A percentile compares a stretch with the other conserved stretches of the same genome.
phyloP scores from a whole-genome alignment of 2,888 invertebrate species.

The Notocelia uddmanniana region DNA sequence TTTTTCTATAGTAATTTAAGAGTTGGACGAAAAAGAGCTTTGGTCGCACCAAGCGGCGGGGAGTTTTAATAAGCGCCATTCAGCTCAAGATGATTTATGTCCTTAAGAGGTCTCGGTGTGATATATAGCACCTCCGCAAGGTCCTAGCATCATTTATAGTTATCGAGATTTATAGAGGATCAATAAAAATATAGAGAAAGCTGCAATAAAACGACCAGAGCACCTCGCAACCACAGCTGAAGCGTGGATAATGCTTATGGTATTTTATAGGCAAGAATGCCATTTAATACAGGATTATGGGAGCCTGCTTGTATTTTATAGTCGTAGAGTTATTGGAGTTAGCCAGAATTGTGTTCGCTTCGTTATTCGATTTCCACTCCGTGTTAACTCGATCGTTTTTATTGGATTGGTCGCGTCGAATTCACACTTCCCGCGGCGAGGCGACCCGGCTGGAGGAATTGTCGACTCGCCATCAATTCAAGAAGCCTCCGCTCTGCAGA shows the following conservation, averaged over 20 bases:
- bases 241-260: slow-evolving; percentile 54
- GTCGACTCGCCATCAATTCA: slow-evolving; percentile 62
- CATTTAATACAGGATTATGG: slow-evolving; percentile 68
- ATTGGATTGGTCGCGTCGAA: slow-evolving; percentile 61
- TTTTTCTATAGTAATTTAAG: slow-evolving; percentile 44
- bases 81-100: slow-evolving; percentile 70
- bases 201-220: slow-evolving; percentile 64
- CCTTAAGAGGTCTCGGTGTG: slow-evolving; percentile 62
- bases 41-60: slow-evolving; percentile 50
- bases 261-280: slow-evolving; percentile 66
- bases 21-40: slow-evolving; percentile 53
- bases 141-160: slow-evolving; percentile 61
- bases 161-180: slow-evolving; percentile 70
- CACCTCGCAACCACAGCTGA: slow-evolving; percentile 54
- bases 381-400: slow-evolving; percentile 55
- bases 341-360: slow-evolving; percentile 23
- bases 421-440: slow-evolving; percentile 67
- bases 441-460: slow-evolving; percentile 57
- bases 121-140: slow-evolving; percentile 68
- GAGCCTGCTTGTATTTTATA: slow-evolving; percentile 62
- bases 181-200: slow-evolving; percentile 73
- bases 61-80: slow-evolving; percentile 69
- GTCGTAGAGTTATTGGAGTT: slow-evolving; percentile 45
- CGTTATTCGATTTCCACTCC: slow-evolving; percentile 53
- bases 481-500: slow-evolving; percentile 51